Evolutionary conservation across 2,888 invertebrate genomes (phyloP), one percentile per base, ranked within the genome.

Genomic region (Eilema griseolum): DNA sequence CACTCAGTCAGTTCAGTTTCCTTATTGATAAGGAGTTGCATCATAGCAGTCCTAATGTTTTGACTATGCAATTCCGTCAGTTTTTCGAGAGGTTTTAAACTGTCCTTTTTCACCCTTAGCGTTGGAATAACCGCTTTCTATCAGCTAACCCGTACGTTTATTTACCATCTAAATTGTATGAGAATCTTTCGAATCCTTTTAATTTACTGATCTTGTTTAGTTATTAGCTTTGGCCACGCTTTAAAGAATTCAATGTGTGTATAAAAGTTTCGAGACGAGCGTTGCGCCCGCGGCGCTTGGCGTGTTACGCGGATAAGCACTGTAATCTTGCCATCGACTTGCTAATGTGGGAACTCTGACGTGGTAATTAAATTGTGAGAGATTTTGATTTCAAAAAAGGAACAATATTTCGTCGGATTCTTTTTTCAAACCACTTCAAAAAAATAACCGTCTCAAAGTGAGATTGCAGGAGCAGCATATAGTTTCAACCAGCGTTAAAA

Each of bases 301-400:
- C 88, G 92, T 73, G 88, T 84, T 93, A 93, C 93, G 87, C 91
- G 82, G 90, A 92, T 90, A 89, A 88, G 78, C 81, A 86, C 85
- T 70, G 84, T 88, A 87, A 92, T 92, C 92, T 86, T 73, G 69
- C 67, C 84, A 89, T 91, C 91, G 81, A 72, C 79, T 77, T 77
- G 46, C 75, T 86, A 85, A 87, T 87, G 84, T 86, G 86, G 78
- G 86, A 86, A 86, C 46, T 33, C 57, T 41, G 46, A 60, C 57
- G 56, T 24, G 28, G 59, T 69, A 76, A 69, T 77, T 78, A 75
- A 77, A 71, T 69, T 67, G 56, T 70, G 28, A 60, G 26, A 61
- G n/a, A 52, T n/a, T 52, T 52, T n/a, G n/a, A 52, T 3, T 52
- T n/a, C n/a, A 52, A 52, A 52, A 46, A 52, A 52, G 52, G 52